Base-by-base conservation (phyloP, 2,113 vertebrate genomes). In the Alaudala cheleensis region DNA sequence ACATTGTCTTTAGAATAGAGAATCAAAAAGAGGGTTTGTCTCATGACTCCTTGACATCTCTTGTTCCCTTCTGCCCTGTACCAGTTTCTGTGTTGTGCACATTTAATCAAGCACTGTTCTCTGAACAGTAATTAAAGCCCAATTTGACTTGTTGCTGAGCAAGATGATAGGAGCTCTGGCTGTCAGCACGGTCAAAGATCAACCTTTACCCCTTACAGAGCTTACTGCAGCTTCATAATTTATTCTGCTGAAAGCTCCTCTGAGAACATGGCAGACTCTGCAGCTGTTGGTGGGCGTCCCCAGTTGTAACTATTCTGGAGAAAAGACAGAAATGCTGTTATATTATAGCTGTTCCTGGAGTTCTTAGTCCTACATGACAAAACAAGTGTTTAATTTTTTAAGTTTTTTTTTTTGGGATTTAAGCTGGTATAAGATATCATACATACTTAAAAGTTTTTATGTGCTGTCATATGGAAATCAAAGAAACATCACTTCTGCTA, bases 11-110 rank as follows among this genome's bases (percentile, higher is more conserved):
- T 82, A 88, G 58, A 95, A 80, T 6, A 85, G 71, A 94, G 40
- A 94, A 95, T 97, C 80, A 97, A 96, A 97, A 97, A 97, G 94
- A 10, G 53, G 14, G 66, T 88, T 96, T 98, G 97, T 97, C 90
- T 96, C 95, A 45, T 97, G 97, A 97, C 96, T 98, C 95, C 93
- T 97, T 98, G 97, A 98, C 97, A 97, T 97, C 88, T 81, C 81
- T 90, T 77, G 79, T 87, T 94, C 76, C 56, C 56, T 78, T 88
- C 90, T 86, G 89, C 95, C 81, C 70, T 6, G 17, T 72, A 95
- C 82, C 84, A 95, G 56, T 95, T 97, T 93, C 86, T 91, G 80
- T 92, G 92, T 61, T 22, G 24, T 19, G 54, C 53, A 81, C 45
- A 24, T 96, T 96, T 97, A 98, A 98, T 97, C 49, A 61, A 81